Percentiles rank a stretch among this genome's conserved stretches.
Evolutionary conservation across 2,888 invertebrate species (phyloP).

Genomic region (Eurytoma californica): DNA sequence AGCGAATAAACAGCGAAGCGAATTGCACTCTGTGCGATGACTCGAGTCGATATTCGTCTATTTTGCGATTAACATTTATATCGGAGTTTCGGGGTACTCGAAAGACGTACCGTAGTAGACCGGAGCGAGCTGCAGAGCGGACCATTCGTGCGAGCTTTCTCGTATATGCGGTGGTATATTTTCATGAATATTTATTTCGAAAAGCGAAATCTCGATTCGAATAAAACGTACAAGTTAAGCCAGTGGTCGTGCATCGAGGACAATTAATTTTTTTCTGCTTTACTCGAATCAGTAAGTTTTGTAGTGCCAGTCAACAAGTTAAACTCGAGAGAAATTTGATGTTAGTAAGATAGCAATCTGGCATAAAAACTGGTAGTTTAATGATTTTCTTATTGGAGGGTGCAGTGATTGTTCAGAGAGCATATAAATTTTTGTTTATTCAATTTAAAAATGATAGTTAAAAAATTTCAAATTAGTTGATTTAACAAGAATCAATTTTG

Average conservation of each 20-base stretch:
- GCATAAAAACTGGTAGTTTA: too few species aligned
- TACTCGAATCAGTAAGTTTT: too few species aligned
- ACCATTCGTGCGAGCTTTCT: constrained; percentile 20
- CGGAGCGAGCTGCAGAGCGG: neutral
- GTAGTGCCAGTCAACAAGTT: too few species aligned
- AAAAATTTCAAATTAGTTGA: too few species aligned
- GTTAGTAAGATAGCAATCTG: too few species aligned
- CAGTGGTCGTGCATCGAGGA: constrained; percentile 14
- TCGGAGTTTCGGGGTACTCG: constrained; percentile 2
- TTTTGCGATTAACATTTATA: constrained; percentile 15
- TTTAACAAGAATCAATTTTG: too few species aligned
- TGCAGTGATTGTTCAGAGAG: too few species aligned
- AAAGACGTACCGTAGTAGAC: neutral
- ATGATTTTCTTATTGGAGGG: too few species aligned
- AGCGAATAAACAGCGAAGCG: neutral
- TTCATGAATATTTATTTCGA: constrained; percentile 36
- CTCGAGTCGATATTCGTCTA: neutral
- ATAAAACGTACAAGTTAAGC: constrained; percentile 17
- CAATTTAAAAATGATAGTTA: too few species aligned
- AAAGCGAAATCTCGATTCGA: constrained; percentile 25
- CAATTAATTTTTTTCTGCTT: neutral
- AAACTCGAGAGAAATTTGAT: too few species aligned
- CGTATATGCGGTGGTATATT: neutral
- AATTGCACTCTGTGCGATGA: too few species aligned
- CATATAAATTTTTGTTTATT: too few species aligned